These are phyloP conservation scores for Percopsis omiscomaycus DNA, from an alignment of 2,797 vertebrate species.

Conservation along the genomic window DNA sequence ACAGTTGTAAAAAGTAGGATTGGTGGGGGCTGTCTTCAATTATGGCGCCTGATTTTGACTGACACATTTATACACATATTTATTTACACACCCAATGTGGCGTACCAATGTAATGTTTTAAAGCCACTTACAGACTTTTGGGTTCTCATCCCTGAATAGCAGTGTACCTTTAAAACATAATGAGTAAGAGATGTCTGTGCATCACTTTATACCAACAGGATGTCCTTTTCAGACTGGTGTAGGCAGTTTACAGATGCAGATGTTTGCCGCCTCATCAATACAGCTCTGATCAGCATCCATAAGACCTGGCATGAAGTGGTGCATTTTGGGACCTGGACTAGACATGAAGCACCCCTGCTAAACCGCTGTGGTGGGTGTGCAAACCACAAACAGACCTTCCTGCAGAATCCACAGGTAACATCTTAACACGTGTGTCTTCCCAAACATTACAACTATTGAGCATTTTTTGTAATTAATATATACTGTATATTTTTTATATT, in stretches of 20 bases:
- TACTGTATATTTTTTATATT: too few relatives aligned
- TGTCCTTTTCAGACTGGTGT: conserved; percentile 93
- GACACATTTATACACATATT: not conserved
- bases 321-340: conserved; percentile 83
- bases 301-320: conserved; percentile 86
- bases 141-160: too few relatives aligned
- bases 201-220: conserved; percentile 74
- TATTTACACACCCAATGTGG: not conserved
- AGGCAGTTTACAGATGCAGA: conserved; percentile 85
- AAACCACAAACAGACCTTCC: conserved; percentile 86
- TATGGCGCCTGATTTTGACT: too few relatives aligned
- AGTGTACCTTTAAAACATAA: too few relatives aligned
- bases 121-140: too few relatives aligned
- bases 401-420: conserved; percentile 90
- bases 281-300: conserved; percentile 82
- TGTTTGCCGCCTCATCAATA: conserved; percentile 88
- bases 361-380: conserved; percentile 90
- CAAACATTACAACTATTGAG: too few relatives aligned
- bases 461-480: too few relatives aligned
- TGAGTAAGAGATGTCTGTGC: not conserved
- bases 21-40: too few relatives aligned
- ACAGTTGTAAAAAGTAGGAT: too few relatives aligned
- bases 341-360: conserved; percentile 79
- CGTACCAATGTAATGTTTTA: not conserved
- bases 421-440: too few relatives aligned